Percentiles rank a stretch among this genome's conserved stretches.
Evolutionary conservation across 2,797 vertebrate species (phyloP).

Genomic region (Sebastes jordani): DNA sequence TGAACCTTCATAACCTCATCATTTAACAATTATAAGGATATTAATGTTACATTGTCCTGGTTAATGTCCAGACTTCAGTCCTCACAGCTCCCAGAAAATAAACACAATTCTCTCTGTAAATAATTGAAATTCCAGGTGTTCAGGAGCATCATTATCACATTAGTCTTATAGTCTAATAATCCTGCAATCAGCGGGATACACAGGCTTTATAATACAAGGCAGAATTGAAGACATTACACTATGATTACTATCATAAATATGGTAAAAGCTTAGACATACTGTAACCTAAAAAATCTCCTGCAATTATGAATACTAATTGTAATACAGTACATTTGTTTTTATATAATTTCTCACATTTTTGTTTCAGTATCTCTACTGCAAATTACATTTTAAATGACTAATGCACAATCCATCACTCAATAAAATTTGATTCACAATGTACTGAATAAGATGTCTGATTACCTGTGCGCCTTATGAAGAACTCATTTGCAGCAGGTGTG

Average conservation of each 20-base stretch:
- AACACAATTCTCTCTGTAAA: not conserved
- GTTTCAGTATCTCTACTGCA: not conserved
- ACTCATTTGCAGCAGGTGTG: conserved; percentile 57
- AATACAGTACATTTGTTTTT: not conserved
- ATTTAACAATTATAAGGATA: not conserved
- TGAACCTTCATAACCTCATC: not conserved
- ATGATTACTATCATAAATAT: not conserved
- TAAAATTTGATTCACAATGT: not conserved
- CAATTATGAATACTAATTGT: not conserved
- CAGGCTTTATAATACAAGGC: not conserved
- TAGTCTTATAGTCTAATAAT: not conserved
- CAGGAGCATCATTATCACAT: not conserved
- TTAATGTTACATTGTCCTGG: not conserved
- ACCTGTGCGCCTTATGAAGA: conserved; percentile 55
- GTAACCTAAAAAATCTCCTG: not conserved
- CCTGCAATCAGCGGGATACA: not conserved
- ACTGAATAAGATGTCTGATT: not conserved
- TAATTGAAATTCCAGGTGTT: not conserved
- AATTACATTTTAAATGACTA: not conserved
- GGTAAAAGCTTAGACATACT: not conserved
- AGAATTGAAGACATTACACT: not conserved
- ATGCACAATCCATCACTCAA: not conserved
- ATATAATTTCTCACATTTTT: not conserved
- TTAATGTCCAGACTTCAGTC: not conserved
- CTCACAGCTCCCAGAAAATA: not conserved